Conservation (phyloP, 2,113 vertebrate genomes). For the Phoxinus phoxinus region DNA sequence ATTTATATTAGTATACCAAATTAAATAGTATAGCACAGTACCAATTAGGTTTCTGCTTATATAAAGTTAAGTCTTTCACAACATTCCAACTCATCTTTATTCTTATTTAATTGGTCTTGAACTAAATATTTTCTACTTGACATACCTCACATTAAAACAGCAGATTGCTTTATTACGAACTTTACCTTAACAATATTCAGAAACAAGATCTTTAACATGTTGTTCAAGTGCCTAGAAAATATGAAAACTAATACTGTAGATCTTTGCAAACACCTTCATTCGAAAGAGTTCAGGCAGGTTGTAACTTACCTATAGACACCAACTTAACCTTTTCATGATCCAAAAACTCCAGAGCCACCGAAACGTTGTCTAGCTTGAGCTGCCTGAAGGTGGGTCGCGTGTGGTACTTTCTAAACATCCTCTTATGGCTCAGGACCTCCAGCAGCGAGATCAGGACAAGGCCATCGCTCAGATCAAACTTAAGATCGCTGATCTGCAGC, state of each 20-base stretch:
- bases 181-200: background rate
- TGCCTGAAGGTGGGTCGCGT: constrained; percentile 84
- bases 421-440: constrained; percentile 85
- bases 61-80: background rate
- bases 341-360: constrained; percentile 83
- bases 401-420: constrained; percentile 82
- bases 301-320: constrained; percentile 82
- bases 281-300: background rate
- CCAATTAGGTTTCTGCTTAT: background rate
- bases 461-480: background rate
- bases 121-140: background rate
- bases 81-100: background rate
- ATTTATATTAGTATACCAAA: background rate
- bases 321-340: constrained; percentile 84
- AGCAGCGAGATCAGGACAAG: constrained; percentile 78
- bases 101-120: background rate
- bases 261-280: background rate
- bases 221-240: background rate
- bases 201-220: background rate
- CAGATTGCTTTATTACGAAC: background rate
- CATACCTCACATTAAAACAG: background rate
- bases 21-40: background rate
- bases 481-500: constrained; percentile 47
- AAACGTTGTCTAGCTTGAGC: constrained; percentile 89
- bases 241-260: background rate